Evolutionary conservation across 2,888 invertebrate genomes (phyloP).

Genomic region (Stegophylla sp.): DNA sequence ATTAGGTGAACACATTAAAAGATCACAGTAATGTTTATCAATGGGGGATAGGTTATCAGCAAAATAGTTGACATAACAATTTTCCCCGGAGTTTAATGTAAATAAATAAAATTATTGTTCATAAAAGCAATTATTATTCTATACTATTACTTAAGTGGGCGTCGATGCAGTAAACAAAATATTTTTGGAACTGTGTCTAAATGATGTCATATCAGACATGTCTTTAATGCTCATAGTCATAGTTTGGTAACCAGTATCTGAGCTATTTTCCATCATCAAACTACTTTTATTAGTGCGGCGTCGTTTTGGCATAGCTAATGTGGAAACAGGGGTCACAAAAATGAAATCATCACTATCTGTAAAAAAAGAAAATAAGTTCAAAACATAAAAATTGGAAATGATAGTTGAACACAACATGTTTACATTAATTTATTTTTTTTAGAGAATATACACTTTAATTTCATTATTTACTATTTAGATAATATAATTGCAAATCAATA

Average conservation of each 20-base stretch:
- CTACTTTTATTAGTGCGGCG: slow-evolving; percentile 46
- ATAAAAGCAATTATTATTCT: not conserved
- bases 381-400: too few species aligned
- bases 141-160: slow-evolving; percentile 25
- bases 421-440: too few species aligned
- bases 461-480: too few species aligned
- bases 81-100: not conserved
- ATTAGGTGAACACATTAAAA: slow-evolving; percentile 7
- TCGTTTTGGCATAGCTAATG: slow-evolving; percentile 44
- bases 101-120: not conserved
- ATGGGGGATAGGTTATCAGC: not conserved
- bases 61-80: not conserved
- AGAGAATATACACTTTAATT: too few species aligned
- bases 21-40: not conserved
- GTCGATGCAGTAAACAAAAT: slow-evolving; percentile 51
- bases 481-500: too few species aligned
- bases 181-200: slow-evolving; percentile 44
- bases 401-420: too few species aligned
- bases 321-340: slow-evolving; percentile 47
- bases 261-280: slow-evolving; percentile 47
- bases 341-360: slow-evolving; percentile 22
- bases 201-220: slow-evolving; percentile 43
- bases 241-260: slow-evolving; percentile 54
- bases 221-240: slow-evolving; percentile 51
- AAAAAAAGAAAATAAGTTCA: not conserved